Evolutionary conservation across 2,797 vertebrate species (phyloP).

Genomic region (Alosa sapidissima): DNA sequence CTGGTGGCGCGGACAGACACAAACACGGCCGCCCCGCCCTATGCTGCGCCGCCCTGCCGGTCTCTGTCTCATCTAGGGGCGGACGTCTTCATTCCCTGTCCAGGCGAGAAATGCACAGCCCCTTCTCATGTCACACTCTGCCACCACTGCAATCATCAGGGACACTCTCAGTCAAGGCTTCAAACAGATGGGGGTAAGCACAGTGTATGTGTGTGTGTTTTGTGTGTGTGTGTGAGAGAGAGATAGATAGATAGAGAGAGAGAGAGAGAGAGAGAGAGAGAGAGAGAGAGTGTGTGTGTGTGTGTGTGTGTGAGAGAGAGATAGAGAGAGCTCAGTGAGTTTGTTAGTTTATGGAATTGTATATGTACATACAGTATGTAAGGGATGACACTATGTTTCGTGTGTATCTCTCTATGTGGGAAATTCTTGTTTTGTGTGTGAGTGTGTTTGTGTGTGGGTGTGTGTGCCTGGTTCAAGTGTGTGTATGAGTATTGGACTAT

Average conservation of each 20-base stretch:
- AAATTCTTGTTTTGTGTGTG: background rate
- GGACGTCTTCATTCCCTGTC: slow-evolving; percentile 25
- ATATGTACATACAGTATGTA: background rate
- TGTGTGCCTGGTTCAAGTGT: background rate
- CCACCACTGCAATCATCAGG: slow-evolving; percentile 18
- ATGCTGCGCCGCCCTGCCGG: background rate
- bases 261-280: too few species aligned
- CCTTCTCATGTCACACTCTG: slow-evolving; percentile 25
- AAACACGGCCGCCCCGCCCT: background rate
- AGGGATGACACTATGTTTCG: background rate
- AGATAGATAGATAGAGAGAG: too few species aligned
- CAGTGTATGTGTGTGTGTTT: slow-evolving; percentile 11
- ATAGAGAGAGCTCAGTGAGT: background rate
- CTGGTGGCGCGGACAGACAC: background rate
- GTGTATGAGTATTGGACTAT: background rate
- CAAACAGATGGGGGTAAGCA: slow-evolving; percentile 10
- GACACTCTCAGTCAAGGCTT: slow-evolving; percentile 21
- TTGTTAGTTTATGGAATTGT: background rate
- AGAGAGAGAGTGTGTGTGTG: too few species aligned
- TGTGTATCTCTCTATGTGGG: background rate
- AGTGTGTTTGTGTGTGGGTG: background rate
- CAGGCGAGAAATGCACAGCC: slow-evolving; percentile 28
- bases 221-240: background rate
- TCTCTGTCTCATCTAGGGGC: background rate
- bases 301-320: background rate